Conservation (phyloP, 2,113 vertebrate genomes). For the Boulengeromyrus knoepffleri region DNA sequence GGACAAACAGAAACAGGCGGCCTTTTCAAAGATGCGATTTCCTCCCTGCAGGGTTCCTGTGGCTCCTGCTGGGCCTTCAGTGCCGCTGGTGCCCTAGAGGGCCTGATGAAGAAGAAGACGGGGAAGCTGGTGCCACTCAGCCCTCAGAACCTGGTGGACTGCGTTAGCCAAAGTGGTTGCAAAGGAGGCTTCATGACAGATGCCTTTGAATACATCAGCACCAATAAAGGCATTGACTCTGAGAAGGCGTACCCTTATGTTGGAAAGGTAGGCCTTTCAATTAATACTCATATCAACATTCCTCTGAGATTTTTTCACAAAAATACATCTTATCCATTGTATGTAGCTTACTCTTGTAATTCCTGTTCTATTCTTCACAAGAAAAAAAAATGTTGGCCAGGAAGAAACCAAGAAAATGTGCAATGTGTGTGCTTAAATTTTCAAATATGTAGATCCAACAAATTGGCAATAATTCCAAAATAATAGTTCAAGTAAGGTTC, state of each 20-base stretch:
- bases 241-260: constrained; percentile 79
- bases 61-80: constrained; percentile 97
- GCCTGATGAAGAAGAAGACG: constrained; percentile 74
- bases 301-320: neutral
- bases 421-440: neutral
- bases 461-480: neutral
- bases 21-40: neutral
- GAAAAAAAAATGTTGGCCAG: too few relatives aligned
- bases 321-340: neutral
- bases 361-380: neutral
- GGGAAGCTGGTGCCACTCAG: constrained; percentile 76
- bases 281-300: neutral
- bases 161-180: constrained; percentile 78
- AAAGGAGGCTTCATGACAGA: constrained; percentile 89
- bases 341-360: neutral
- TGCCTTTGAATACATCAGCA: constrained; percentile 76
- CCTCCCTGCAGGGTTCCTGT: constrained; percentile 70
- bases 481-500: neutral
- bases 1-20: constrained; percentile 16
- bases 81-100: constrained; percentile 83
- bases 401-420: neutral
- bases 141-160: constrained; percentile 93
- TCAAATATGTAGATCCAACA: neutral
- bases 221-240: constrained; percentile 83
- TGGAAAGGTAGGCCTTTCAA: constrained; percentile 60